Evolutionary conservation across 2,113 vertebrate species (phyloP), one percentile per base, ranked within the genome.

Genomic region (Anoplopoma fimbria): DNA sequence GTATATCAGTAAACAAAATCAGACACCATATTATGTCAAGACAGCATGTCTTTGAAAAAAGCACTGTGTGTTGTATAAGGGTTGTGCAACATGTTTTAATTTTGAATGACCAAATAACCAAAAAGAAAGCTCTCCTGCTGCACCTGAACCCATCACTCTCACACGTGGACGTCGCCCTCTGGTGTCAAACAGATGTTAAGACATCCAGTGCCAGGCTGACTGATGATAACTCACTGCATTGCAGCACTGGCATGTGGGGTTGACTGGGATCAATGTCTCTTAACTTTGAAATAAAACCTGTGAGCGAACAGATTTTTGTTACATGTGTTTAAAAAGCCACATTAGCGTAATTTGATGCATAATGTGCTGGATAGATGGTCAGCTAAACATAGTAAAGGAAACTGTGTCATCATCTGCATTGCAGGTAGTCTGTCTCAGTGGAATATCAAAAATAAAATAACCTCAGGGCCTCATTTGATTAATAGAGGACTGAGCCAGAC

Each of bases 161-260:
- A 49, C 73, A 78, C 88, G 90, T 34, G 71, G 81, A 88, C 74
- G 75, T 84, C 81, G 91, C 93, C 94, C 94, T 93, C 94, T 95
- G 92, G 80, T 92, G 93, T 84, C 51, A 15, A 51, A 75, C 15
- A 49, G 10, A 9, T 69, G 71, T 47, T 21, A 87, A 14, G 68
- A 83, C 91, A 87, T 1, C 40, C 33, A 27, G 25, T 19, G 31
- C 31, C 13, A n/a, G 34, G 69, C 65, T 1, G 68, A 75, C 49
- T 21, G 67, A 68, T 49, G 77, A 82, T 85, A 65, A 89, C 75
- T 91, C 91, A 90, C 94, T 94, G 94, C 95, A 95, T 93, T 95
- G 94, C 94, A 95, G 93, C 91, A 91, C 23, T 78, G 71, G 81
- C 77, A 81, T 73, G 71, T 61, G 79, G 79, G 38, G 83, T 84